Evolutionary conservation across 2,888 invertebrate species (phyloP).

Genomic region (Atethmia centrago): DNA sequence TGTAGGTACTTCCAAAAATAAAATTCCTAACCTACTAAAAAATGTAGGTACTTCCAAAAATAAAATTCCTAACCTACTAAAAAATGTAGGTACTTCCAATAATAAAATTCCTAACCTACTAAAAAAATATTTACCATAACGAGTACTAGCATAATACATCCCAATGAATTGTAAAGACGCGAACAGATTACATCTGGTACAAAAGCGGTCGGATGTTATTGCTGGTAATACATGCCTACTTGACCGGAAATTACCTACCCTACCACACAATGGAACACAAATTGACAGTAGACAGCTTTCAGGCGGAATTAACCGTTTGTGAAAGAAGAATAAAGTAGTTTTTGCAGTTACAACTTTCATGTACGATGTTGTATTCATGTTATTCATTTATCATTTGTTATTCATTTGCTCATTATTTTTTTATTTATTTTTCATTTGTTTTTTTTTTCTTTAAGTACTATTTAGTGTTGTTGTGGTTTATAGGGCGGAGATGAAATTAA

Average conservation of each 20-base stretch:
- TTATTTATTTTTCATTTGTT: no score
- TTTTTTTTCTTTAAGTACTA: no score
- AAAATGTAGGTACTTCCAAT: background rate
- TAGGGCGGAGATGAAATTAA: no score
- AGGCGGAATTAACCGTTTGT: constrained; percentile 23
- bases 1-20: background rate
- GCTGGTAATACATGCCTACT: constrained; percentile 40
- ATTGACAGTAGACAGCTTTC: constrained; percentile 42
- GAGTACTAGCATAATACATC: background rate
- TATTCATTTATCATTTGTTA: no score
- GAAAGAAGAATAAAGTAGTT: constrained; percentile 7
- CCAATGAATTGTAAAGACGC: constrained; percentile 39
- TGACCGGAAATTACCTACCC: constrained; percentile 60
- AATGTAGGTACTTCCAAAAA: constrained; percentile 4
- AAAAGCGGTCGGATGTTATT: constrained; percentile 46
- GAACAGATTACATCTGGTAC: constrained; percentile 29
- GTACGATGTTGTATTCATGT: no score
- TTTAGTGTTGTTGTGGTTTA: no score
- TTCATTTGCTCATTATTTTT: no score
- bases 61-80: background rate
- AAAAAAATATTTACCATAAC: background rate
- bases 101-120: background rate
- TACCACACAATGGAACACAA: constrained; percentile 47
- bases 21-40: background rate
- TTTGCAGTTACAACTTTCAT: background rate